These are phyloP conservation scores for Eristalis arbustorum DNA, from an alignment of 2,888 invertebrate species.

Conservation along the genomic window DNA sequence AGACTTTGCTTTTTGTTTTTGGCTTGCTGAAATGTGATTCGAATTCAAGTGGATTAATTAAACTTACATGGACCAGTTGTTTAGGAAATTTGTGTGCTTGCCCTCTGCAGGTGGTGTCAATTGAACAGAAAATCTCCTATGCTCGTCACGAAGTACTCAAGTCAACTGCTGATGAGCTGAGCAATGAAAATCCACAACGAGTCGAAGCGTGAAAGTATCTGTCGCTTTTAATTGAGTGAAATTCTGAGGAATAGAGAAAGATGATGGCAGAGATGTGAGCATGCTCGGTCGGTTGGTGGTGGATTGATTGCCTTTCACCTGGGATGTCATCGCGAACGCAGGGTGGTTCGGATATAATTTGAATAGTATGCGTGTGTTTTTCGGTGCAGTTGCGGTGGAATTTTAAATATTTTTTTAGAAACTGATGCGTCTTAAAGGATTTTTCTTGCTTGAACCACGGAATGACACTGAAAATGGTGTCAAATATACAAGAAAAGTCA, in stretches of 20 bases:
- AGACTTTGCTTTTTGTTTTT: not conserved
- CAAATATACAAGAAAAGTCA: no score
- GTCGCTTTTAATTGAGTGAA: conserved; percentile 36
- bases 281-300: not conserved
- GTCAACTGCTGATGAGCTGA: conserved; percentile 10
- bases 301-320: not conserved
- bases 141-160: conserved; percentile 36
- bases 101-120: not conserved
- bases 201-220: not conserved
- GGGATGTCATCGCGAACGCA: not conserved
- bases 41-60: conserved; percentile 34
- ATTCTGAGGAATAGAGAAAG: conserved; percentile 2
- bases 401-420: no score
- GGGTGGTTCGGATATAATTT: not conserved
- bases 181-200: not conserved
- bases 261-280: not conserved
- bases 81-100: not conserved
- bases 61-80: conserved; percentile 48
- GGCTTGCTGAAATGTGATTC: conserved; percentile 8
- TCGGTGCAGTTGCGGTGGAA: not conserved
- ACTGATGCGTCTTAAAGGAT: no score
- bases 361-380: not conserved
- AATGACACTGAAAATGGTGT: no score
- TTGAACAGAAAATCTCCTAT: conserved; percentile 10
- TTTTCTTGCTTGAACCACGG: no score